These are phyloP conservation scores for Tenebrosternarchus preto DNA, from an alignment of 2,113 vertebrate genomes.

Conservation along the genomic window DNA sequence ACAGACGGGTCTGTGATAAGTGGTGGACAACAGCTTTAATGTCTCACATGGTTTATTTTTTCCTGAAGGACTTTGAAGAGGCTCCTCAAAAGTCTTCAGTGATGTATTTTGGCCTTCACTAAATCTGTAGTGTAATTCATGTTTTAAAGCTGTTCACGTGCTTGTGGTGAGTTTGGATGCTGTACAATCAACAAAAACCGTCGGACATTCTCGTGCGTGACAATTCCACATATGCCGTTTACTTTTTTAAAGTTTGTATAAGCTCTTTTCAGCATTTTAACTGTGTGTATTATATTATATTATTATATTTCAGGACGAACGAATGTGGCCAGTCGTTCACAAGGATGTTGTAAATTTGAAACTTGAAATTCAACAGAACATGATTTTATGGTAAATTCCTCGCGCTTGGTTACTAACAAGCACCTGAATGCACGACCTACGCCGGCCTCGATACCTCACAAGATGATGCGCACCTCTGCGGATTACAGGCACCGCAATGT, in stretches of 20 bases:
- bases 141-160: background rate
- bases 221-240: background rate
- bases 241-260: background rate
- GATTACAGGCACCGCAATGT: too few relatives aligned
- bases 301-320: background rate
- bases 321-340: conserved; percentile 5
- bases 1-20: conserved; percentile 25
- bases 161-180: conserved; percentile 13
- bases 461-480: too few relatives aligned
- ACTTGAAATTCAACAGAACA: conserved; percentile 6
- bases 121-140: background rate
- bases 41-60: conserved; percentile 40
- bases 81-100: conserved; percentile 20
- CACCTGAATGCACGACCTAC: conserved; percentile 3
- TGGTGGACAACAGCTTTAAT: conserved; percentile 25
- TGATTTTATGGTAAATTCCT: conserved; percentile 10
- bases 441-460: background rate
- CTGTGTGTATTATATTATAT: too few relatives aligned
- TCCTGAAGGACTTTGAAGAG: conserved; percentile 15
- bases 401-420: background rate
- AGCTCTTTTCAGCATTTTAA: background rate
- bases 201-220: too few relatives aligned
- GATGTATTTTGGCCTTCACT: background rate
- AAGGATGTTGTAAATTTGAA: background rate
- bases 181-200: background rate